These are phyloP conservation scores for Ciconia maguari DNA, from an alignment of 2,113 vertebrate species.

Conservation along the genomic window DNA sequence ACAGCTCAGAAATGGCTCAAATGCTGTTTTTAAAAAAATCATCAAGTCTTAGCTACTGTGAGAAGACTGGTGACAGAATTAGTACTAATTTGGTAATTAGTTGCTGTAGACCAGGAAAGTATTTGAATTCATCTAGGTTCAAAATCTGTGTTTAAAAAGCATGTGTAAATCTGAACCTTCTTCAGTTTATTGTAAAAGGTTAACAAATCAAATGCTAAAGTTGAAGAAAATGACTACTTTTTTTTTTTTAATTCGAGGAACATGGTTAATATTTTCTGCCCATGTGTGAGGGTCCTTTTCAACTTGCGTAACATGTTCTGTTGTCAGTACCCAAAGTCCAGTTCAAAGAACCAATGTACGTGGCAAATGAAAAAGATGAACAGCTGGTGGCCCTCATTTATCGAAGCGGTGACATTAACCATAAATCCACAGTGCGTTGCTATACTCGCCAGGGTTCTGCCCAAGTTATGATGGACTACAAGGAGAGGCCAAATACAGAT, in stretches of 20 bases:
- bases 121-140: neutral
- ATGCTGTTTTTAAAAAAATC: neutral
- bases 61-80: neutral
- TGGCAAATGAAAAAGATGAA: slow-evolving; percentile 77
- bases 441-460: slow-evolving; percentile 83
- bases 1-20: neutral
- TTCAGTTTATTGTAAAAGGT: neutral
- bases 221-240: neutral
- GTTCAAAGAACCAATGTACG: slow-evolving; percentile 77
- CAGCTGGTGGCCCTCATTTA: slow-evolving; percentile 71
- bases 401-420: slow-evolving; percentile 77
- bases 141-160: neutral
- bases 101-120: neutral
- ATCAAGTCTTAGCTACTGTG: neutral
- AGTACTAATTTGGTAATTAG: neutral
- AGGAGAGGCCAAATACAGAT: slow-evolving; percentile 81
- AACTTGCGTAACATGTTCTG: neutral
- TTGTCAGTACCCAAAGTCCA: slow-evolving; percentile 79
- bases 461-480: slow-evolving; percentile 83
- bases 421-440: slow-evolving; percentile 74
- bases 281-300: neutral
- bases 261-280: neutral
- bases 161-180: neutral
- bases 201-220: neutral
- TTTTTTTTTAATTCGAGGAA: neutral